phyloP scores from a whole-genome alignment of 2,113 vertebrate genomes.

The Machaerirhynchus nigripectus region DNA sequence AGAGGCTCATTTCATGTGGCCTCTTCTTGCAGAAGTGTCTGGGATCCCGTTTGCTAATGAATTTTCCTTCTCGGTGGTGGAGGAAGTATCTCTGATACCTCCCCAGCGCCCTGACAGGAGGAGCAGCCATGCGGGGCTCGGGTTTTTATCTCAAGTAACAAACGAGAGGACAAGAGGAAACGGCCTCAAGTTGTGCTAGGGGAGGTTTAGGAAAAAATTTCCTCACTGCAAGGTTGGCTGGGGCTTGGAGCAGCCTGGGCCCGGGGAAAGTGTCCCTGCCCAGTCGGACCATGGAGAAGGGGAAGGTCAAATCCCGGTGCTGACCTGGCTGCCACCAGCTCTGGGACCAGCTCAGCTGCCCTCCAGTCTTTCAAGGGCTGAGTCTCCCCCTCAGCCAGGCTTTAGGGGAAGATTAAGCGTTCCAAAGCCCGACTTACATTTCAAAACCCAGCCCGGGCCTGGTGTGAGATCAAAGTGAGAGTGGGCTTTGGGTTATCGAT shows the following conservation, averaged over 20 bases:
- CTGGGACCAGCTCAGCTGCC: neutral
- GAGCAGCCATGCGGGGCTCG: neutral
- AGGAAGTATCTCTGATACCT: neutral
- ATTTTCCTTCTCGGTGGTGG: neutral
- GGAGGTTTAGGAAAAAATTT: neutral
- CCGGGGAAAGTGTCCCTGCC: neutral
- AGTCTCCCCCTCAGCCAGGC: neutral
- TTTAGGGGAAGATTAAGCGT: slow-evolving; percentile 46
- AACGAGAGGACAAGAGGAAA: neutral
- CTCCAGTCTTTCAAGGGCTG: neutral
- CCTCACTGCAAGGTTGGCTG: neutral
- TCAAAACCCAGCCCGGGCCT: slow-evolving; percentile 45
- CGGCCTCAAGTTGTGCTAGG: neutral
- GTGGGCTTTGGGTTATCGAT: slow-evolving; percentile 39
- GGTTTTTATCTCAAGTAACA: neutral
- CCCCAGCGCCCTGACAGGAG: neutral
- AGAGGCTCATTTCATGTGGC: neutral
- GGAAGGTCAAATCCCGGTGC: neutral
- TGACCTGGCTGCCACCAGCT: neutral
- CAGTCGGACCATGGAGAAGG: neutral
- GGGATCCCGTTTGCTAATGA: neutral
- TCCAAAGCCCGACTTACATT: slow-evolving; percentile 53
- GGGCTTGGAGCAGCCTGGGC: neutral
- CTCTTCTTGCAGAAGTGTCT: neutral
- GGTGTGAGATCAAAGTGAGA: slow-evolving; percentile 37